Base-by-base conservation (phyloP, 1,140 invertebrate genomes). In the Lethrus apterus region DNA sequence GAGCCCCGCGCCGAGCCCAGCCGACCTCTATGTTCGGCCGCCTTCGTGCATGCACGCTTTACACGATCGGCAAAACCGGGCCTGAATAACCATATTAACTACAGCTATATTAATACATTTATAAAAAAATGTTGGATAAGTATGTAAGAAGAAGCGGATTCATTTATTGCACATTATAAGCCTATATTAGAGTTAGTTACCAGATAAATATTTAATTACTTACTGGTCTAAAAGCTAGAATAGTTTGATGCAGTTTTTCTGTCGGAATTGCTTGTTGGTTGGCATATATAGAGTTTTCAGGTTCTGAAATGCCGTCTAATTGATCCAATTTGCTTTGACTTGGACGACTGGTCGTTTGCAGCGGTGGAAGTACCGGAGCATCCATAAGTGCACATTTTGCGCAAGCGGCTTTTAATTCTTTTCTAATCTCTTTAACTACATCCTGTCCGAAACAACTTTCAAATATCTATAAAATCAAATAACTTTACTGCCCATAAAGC, bases 391-490 rank as follows among this genome's bases (percentile, higher is more conserved):
- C 71, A 54, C 79, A 80, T 62, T 79, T 80, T 3, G 70, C 64
- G 33, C 76, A 77, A 2, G 79, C 78, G 3, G 71, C 71, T 59
- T 75, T 78, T 72, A 80, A 76, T 67, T 81, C 79, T 57, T 74
- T 73, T n/a, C 77, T 61, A 8, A 80, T 76, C 68, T 80, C 73
- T 59, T 77, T 76, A 0, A 81, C 71, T 2, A 80, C 77, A 51
- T 79, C 75, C 0, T 72, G 62, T 1, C 79, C 78, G 51, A 80
- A 79, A 60, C 79, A 81, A 52, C 77, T 79, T 63, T 81, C 79
- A 51, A 80, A 81, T 47, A 81, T 79, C 78, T 81, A 24, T 15
- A 38, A 15, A 15, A 15, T 15, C 4, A 38, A 20, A 8, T 19
- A 5, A 9, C 14, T 17, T 17, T 5, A 5, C 4, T 7, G 35